These are phyloP conservation scores for Caradrina clavipalpis DNA, from an alignment of 2,888 invertebrate genomes.

Conservation along the genomic window DNA sequence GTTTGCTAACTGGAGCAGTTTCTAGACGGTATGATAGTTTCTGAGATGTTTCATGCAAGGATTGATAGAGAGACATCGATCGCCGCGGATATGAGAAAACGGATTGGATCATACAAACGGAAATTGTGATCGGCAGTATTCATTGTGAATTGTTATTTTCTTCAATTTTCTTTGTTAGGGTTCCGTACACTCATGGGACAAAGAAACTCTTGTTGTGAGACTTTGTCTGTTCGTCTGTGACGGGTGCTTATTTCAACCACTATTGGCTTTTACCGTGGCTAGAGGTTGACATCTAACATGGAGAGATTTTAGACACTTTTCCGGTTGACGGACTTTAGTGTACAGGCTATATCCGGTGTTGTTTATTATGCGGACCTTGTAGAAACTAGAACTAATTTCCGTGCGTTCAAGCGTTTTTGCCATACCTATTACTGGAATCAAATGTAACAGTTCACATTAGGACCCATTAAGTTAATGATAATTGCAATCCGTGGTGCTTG, in stretches of 20 bases:
- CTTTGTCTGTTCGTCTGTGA: background rate
- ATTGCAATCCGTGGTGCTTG: too few relatives aligned
- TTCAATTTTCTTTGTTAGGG: background rate
- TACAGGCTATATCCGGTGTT: too few relatives aligned
- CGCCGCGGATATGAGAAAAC: constrained; percentile 3
- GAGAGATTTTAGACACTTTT: too few relatives aligned
- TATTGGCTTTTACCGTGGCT: too few relatives aligned
- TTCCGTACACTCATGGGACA: background rate
- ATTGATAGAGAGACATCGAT: constrained; percentile 2
- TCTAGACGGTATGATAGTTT: background rate
- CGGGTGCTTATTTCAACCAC: background rate
- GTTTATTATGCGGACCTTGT: too few relatives aligned
- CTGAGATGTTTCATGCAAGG: background rate
- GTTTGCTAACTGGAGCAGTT: constrained; percentile 2
- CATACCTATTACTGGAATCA: too few relatives aligned
- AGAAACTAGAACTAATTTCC: too few relatives aligned
- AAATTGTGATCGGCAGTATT: constrained; percentile 8
- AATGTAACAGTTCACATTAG: too few relatives aligned
- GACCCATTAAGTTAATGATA: too few relatives aligned
- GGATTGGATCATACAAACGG: constrained; percentile 3
- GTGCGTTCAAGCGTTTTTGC: too few relatives aligned
- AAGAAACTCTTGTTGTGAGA: background rate
- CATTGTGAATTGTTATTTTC: constrained; percentile 1
- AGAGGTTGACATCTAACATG: too few relatives aligned
- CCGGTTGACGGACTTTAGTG: too few relatives aligned